phyloP scores from a whole-genome alignment of 2,888 invertebrate species.

The Meloe dianella region DNA sequence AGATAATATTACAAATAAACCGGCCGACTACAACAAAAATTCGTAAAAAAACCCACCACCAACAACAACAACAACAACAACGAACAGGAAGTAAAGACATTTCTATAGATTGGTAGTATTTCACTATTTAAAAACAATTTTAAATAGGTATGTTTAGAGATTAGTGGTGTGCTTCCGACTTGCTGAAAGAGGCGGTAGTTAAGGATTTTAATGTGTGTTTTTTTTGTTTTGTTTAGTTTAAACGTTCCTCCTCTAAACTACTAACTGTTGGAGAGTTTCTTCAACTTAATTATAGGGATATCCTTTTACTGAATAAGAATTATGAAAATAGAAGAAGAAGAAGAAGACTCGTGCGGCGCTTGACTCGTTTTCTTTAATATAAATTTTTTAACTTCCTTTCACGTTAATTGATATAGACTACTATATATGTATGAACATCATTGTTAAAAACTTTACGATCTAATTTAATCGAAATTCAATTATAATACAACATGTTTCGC shows the following conservation, averaged over 20 bases:
- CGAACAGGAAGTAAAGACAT: background rate
- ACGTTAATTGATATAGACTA: slow-evolving; percentile 24
- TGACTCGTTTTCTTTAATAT: slow-evolving; percentile 27
- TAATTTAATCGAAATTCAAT: background rate
- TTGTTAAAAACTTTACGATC: background rate
- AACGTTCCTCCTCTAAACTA: background rate
- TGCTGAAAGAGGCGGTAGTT: background rate
- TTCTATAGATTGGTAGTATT: background rate
- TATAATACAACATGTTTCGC: background rate
- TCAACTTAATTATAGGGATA: slow-evolving; percentile 19
- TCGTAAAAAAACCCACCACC: background rate
- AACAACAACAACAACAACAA: background rate
- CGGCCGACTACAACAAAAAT: slow-evolving; percentile 3
- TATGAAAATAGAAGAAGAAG: slow-evolving; percentile 6
- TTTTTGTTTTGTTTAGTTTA: background rate
- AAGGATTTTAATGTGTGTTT: background rate
- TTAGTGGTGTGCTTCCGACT: background rate
- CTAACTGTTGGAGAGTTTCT: slow-evolving; percentile 1
- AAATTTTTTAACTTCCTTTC: slow-evolving; percentile 33
- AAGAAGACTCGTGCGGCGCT: slow-evolving; percentile 31
- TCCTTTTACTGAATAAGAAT: background rate
- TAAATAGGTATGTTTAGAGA: background rate
- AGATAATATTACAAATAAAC: slow-evolving; percentile 11
- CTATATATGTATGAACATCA: background rate
- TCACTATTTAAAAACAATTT: too few species aligned